A percentile compares a stretch with the other conserved stretches of the same genome.
Conservation (phyloP, 2,888 invertebrate genomes). For the Platerodrilus igneus region DNA sequence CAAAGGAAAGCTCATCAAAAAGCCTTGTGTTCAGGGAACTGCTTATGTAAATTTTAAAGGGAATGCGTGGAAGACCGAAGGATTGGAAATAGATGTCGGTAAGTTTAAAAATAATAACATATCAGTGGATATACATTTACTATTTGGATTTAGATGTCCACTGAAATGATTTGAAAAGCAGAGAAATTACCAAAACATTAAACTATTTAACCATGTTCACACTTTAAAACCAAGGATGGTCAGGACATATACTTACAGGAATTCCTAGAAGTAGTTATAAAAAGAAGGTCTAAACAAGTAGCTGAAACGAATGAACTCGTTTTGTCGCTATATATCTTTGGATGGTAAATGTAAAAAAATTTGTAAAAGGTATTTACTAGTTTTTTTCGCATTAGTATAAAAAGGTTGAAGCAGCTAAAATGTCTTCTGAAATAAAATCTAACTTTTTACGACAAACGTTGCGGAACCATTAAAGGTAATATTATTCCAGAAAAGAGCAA, state of each 20-base stretch:
- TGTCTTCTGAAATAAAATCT: too few species aligned
- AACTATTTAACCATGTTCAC: neutral
- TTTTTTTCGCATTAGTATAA: too few species aligned
- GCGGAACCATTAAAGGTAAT: neutral
- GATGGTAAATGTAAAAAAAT: neutral
- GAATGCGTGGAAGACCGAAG: neutral
- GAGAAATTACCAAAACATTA: neutral
- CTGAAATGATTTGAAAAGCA: neutral
- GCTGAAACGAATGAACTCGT: neutral
- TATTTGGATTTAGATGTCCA: neutral
- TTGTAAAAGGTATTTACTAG: too few species aligned
- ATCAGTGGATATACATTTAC: neutral
- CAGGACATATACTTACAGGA: slow-evolving; percentile 1
- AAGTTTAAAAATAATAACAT: neutral
- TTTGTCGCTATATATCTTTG: neutral
- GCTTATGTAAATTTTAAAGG: slow-evolving; percentile 1
- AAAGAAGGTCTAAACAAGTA: neutral
- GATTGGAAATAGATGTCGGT: neutral
- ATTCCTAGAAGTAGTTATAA: slow-evolving; percentile 1
- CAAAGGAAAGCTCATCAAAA: neutral
- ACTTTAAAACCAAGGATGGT: neutral
- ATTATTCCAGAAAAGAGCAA: neutral
- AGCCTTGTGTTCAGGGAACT: too few species aligned
- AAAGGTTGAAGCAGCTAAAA: too few species aligned
- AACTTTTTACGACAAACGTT: neutral